Evolutionary conservation across 2,888 invertebrate species (phyloP), one percentile per base, ranked within the genome.

Genomic region (Scotopteryx bipunctaria): DNA sequence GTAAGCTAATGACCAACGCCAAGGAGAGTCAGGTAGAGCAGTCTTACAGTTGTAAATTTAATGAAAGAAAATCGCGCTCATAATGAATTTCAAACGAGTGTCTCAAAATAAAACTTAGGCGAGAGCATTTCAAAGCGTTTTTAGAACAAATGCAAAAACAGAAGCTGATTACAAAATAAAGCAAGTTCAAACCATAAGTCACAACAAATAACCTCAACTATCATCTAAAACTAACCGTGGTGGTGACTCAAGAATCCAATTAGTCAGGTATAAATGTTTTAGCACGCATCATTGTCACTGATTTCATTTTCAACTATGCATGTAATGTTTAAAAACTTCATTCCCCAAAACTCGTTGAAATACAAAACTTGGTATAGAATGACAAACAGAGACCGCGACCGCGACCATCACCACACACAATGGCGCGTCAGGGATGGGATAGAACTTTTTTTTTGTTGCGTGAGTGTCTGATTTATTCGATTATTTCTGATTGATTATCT

Each of bases 261-360:
- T 81, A 87, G 68, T 84, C 86, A 64, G 83, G 84, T 86, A 86
- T 82, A 86, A 83, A 83, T 78, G 78, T 78, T 82, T 84, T 86
- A 81, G 83, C 88, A 86, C 83, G 76, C 90, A 90, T 90, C 90
- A 90, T 90, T 88, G 86, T 87, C 90, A 83, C 83, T 80, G 76
- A 81, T 81, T 56, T 71, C 75, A 75, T 63, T 75, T 77, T 59
- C 76, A 78, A 78, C 76, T 75, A 79, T n/a, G n/a, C n/a, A 80
- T 73, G 75, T 75, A 71, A 58, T 8, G 11, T 14, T 66, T 82
- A 67, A 83, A 85, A 83, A 85, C 83, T 77, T 81, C 81, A 85
- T 84, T 80, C 76, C 77, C 67, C 64, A 75, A 73, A 74, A 73
- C 67, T 80, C 75, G 72, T 64, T 73, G 80, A 81, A 82, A 85